Evolutionary conservation across 2,888 invertebrate genomes (phyloP), one percentile per base, ranked within the genome.

Genomic region (Leptura quadrifasciata): DNA sequence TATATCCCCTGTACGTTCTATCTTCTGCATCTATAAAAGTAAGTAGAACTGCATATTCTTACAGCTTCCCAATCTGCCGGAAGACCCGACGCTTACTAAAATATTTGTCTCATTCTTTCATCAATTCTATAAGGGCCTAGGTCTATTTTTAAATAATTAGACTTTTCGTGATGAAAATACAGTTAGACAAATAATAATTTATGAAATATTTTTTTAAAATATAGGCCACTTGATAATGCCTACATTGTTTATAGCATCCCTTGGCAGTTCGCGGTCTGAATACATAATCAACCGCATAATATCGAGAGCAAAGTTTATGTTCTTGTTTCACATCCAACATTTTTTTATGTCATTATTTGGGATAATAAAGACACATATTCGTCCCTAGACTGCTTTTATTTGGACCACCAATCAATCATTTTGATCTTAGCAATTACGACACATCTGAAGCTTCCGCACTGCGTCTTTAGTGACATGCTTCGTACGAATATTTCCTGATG

Each of bases 281-380:
- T 47, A 47, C 47, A 47, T 47, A 47, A 47, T 47, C 47, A 47
- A 47, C 47, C 12, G 17, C 47, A 0, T 47, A 15, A 5, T 47
- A 47, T 47, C n/a, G 47, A 47, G 47, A n/a, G 47, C 47, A 6
- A 47, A 47, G n/a, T 47, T 47, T 47, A n/a, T 39, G 39, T 47
- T 47, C 47, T n/a, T 47, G 47, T 47, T 47, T 47, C 47, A 6
- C 47, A 47, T 4, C n/a, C 15, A n/a, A 47, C 47, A 47, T 5
- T 47, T 47, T 39, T 47, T 47, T 15, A 47, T 47, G 47, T 47
- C 47, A 47, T 47, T n/a, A 47, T 47, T 47, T 47, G 5, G 47
- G n/a, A 47, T 47, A 47, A 47, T 47, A 47, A n/a, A n/a, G 47
- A 47, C n/a, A 47, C n/a, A 47, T 47, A 47, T 47, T 47, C n/a